Conservation (phyloP, 2,888 invertebrate species). For the Andricus curvator region DNA sequence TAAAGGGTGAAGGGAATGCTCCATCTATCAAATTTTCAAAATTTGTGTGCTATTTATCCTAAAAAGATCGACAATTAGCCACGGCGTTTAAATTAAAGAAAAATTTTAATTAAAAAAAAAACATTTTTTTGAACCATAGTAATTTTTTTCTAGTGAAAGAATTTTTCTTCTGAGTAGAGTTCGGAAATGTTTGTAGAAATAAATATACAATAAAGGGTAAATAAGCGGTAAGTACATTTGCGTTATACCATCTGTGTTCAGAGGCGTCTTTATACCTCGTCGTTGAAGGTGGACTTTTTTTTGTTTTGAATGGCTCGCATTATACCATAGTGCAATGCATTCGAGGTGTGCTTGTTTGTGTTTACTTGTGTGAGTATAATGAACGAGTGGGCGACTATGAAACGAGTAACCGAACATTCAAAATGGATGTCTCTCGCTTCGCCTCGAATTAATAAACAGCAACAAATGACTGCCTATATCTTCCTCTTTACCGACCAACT, state of each 20-base stretch:
- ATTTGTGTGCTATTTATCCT: too few species aligned
- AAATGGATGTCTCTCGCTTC: slow-evolving; percentile 73
- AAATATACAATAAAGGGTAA: background rate
- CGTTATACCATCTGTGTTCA: slow-evolving; percentile 44
- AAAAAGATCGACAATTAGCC: too few species aligned
- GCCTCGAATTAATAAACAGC: slow-evolving; percentile 76
- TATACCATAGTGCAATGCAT: slow-evolving; percentile 46
- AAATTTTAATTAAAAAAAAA: too few species aligned
- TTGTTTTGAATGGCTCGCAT: slow-evolving; percentile 56
- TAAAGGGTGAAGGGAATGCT: too few species aligned
- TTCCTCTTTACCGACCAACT: slow-evolving; percentile 48
- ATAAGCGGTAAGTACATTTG: slow-evolving; percentile 1
- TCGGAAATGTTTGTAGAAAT: too few species aligned
- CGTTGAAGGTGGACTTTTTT: slow-evolving; percentile 56
- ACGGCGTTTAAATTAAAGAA: too few species aligned
- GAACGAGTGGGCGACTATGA: slow-evolving; percentile 66
- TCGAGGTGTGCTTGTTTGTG: background rate
- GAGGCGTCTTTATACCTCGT: slow-evolving; percentile 55
- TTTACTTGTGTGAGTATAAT: slow-evolving; percentile 35
- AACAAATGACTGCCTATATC: slow-evolving; percentile 74
- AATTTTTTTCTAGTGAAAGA: too few species aligned
- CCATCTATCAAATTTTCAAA: too few species aligned
- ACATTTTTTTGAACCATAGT: too few species aligned
- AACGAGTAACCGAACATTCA: slow-evolving; percentile 70
- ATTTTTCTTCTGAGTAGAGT: too few species aligned